Evolutionary conservation across 2,888 invertebrate species (phyloP), one percentile per base, ranked within the genome.

Genomic region (Tipula unca): DNA sequence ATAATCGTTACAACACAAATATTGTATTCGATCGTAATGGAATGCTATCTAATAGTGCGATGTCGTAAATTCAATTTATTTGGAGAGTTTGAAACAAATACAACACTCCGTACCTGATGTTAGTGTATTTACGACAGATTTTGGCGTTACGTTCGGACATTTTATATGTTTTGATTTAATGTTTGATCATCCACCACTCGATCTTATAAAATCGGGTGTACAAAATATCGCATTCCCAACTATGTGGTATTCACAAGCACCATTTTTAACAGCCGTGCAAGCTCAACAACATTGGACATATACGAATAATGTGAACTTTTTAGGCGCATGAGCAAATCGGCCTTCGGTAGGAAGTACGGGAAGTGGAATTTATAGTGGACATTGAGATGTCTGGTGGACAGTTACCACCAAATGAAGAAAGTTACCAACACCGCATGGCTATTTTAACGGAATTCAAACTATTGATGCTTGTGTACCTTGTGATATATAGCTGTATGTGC

Each of bases 91-190:
- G 13, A 93, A 92, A 88, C 90, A 90, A 88, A 91, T 90, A 88
- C 88, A 13, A 90, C 91, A 0, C 32, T 84, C n/a, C 0, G 89
- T 90, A 0, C 92, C 93, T 0, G 94, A 95, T 42, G 88, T 93
- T 3, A 93, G 93, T 0, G 90, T 92, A 3, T 96, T 97, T 89
- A 89, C 89, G 0, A 95, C 96, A 0, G 96, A 96, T 89, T 96
- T 96, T 88, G 94, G 94, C 8, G 95, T 95, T 0, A 93, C 92
- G 14, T 96, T 97, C 89, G 97, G 96, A 0, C 93, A 95, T 88
- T 94, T 95, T 89, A 94, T 95, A 85, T 97, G 97, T 90, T 97
- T 97, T 89, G 97, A 97, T 88, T 93, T 97, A 17, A 90, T 96
- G 88, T 97, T 95, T 90, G 92, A 94, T 88, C 91, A 93, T 3